Evolutionary conservation across 2,797 vertebrate species (phyloP), one percentile per base, ranked within the genome.

Genomic region (Dipus sagitta): DNA sequence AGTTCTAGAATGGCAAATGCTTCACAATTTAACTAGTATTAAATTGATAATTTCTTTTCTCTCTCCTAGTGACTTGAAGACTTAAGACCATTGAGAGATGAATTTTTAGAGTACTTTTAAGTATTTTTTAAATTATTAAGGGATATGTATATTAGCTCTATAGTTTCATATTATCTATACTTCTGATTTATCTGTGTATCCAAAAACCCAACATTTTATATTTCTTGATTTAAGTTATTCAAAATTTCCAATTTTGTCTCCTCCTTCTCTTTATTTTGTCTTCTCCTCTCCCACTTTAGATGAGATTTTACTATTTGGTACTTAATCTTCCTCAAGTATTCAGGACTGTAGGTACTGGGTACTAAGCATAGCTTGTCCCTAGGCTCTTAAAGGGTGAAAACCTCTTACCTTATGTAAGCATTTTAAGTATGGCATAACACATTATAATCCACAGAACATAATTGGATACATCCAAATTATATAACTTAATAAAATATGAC

Each of bases 221-320:
- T 58, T 95, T 87, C 47, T 86, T 91, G 17, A 79, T 86, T 86
- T 77, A 85, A 60, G 6, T 77, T 85, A 72, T 28, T 87, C 26
- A 83, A n/a, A 34, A 6, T 75, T 38, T 71, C 7, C 62, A 68
- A 26, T 76, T 90, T 68, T 91, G n/a, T 11, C 24, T 62, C 34
- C 26, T 75, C 70, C 18, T 72, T 32, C 34, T n/a, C 6, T 24
- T 67, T 6, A 12, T 52, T 75, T 76, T 70, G 65, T 62, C 21
- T 13, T 78, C 54, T 52, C 20, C 21, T 34, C 60, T 34, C 2
- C 24, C 65, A 9, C 14, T 58, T 34, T 58, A n/a, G 13, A 17
- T n/a, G 38, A 14, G 38, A 18, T 54, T 23, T 88, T 58, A 32
- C 14, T 21, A 11, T 67, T 30, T 54, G 67, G 21, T n/a, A 24